Evolutionary conservation across 2,113 vertebrate genomes (phyloP).

Genomic region (Mormyrus iriodes): DNA sequence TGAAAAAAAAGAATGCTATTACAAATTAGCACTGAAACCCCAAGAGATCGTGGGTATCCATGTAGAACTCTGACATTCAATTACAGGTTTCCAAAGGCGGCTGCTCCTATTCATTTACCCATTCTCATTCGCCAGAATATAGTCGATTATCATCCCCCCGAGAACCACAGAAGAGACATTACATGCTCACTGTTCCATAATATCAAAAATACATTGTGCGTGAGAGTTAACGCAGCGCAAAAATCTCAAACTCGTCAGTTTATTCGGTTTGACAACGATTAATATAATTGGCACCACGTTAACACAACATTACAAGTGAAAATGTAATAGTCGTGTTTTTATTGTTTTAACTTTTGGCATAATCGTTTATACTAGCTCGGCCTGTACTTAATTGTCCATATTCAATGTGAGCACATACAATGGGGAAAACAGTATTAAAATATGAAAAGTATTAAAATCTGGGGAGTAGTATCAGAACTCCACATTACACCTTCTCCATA

Average conservation of each 20-base stretch:
- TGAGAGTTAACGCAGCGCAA: not conserved
- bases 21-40: conserved; percentile 68
- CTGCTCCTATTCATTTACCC: conserved; percentile 57
- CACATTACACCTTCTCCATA: not conserved
- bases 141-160: conserved; percentile 48
- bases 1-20: conserved; percentile 60
- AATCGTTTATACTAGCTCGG: not conserved
- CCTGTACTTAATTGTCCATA: not conserved
- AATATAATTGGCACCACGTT: not conserved
- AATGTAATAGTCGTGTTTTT: not conserved
- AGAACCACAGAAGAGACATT: conserved; percentile 56
- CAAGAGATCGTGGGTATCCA: conserved; percentile 56
- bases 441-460: not conserved
- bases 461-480: not conserved
- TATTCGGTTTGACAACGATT: not conserved
- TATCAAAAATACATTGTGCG: conserved; percentile 21
- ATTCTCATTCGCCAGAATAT: conserved; percentile 53
- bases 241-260: not conserved
- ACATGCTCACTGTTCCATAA: conserved; percentile 51
- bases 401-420: not conserved
- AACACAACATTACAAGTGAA: not conserved
- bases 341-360: not conserved
- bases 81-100: conserved; percentile 57
- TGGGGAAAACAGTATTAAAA: not conserved
- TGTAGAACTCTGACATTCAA: conserved; percentile 63